These are phyloP conservation scores for Myzus persicae DNA, from an alignment of 1,140 invertebrate genomes.

Conservation along the genomic window DNA sequence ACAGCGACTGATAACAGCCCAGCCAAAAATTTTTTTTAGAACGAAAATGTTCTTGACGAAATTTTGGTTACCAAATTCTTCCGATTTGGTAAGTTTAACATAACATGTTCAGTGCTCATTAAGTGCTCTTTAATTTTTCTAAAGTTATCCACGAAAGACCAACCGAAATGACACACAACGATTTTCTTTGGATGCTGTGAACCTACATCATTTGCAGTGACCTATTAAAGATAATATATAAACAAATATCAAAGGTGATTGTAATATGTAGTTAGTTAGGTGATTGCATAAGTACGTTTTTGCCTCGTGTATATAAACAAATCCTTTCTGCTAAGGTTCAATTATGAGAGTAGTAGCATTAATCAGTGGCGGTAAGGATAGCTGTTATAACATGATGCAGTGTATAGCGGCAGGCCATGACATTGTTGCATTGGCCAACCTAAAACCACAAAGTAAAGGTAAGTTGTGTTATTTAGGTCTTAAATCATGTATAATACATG, in stretches of 20 bases:
- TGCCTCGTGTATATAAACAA: background rate
- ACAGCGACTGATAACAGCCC: constrained; percentile 28
- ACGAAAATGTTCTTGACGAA: constrained; percentile 44
- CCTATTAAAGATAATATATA: constrained; percentile 50
- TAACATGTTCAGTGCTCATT: background rate
- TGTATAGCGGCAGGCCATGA: constrained; percentile 95
- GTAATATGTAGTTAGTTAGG: background rate
- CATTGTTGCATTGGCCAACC: constrained; percentile 95
- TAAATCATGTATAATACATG: background rate
- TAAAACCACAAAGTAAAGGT: constrained; percentile 88
- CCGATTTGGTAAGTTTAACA: background rate
- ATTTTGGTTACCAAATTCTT: constrained; percentile 15
- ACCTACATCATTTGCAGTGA: constrained; percentile 19
- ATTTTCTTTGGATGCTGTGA: constrained; percentile 23
- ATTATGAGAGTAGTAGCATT: constrained; percentile 87
- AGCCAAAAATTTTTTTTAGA: constrained; percentile 57
- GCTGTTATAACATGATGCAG: constrained; percentile 95
- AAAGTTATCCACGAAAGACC: background rate
- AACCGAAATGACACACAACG: background rate
- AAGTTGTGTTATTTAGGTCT: constrained; percentile 60
- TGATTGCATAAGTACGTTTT: background rate
- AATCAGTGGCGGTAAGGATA: constrained; percentile 98
- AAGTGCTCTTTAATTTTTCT: background rate
- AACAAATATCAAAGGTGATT: constrained; percentile 36
- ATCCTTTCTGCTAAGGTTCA: background rate